These are phyloP conservation scores for Cheilosia vulpina DNA, from an alignment of 2,888 invertebrate genomes.

Conservation along the genomic window DNA sequence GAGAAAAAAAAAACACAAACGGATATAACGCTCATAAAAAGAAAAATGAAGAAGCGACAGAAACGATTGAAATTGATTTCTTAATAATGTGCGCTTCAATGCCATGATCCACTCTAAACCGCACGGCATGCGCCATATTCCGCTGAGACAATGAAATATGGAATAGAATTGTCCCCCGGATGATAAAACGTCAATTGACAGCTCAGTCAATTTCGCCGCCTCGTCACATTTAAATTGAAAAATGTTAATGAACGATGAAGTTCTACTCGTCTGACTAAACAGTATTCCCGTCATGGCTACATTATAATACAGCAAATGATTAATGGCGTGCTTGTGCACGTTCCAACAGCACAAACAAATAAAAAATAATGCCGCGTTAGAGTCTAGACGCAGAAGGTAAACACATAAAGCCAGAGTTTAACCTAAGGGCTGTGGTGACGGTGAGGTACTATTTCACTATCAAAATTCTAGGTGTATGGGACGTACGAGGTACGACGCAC, in stretches of 20 bases:
- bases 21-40: slow-evolving; percentile 33
- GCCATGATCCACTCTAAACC: background rate
- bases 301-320: slow-evolving; percentile 58
- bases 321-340: slow-evolving; percentile 68
- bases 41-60: background rate
- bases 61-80: slow-evolving; percentile 39
- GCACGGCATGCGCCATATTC: slow-evolving; percentile 9
- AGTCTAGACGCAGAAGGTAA: slow-evolving; percentile 55
- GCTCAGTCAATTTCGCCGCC: slow-evolving; percentile 15
- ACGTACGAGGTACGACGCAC: background rate
- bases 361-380: background rate
- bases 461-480: slow-evolving; percentile 26
- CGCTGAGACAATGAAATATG: background rate
- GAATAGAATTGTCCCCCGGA: slow-evolving; percentile 8
- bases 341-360: slow-evolving; percentile 19
- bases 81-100: slow-evolving; percentile 5
- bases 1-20: background rate
- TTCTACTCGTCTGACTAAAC: slow-evolving; percentile 33
- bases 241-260: slow-evolving; percentile 62
- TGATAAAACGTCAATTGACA: slow-evolving; percentile 39
- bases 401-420: slow-evolving; percentile 18
- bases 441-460: slow-evolving; percentile 21
- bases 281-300: slow-evolving; percentile 31
- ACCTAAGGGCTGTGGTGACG: slow-evolving; percentile 13
- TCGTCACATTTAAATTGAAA: slow-evolving; percentile 15